A percentile compares a stretch with the other conserved stretches of the same genome.
Conservation (phyloP, 2,113 vertebrate species). For the Lophochroa leadbeateri region DNA sequence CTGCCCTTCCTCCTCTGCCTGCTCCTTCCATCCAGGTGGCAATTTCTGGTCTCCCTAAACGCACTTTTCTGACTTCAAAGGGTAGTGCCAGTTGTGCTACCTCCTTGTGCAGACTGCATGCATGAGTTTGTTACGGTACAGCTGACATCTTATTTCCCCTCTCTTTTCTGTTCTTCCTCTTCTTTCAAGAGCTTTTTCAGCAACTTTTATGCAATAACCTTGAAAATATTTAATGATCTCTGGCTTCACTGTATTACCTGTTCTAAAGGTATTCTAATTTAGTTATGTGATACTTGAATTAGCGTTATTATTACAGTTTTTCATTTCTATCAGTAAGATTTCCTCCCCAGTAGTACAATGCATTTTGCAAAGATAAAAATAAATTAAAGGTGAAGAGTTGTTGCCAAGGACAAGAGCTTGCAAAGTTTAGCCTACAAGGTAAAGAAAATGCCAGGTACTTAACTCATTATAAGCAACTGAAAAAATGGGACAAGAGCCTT, state of each 20-base stretch:
- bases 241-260: not conserved
- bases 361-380: conserved; percentile 34
- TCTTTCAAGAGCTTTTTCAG: conserved; percentile 6
- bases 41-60: not conserved
- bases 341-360: not conserved
- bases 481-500: not conserved
- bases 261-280: conserved; percentile 42
- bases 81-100: not conserved
- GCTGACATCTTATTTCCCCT: not conserved
- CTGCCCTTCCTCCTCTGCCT: not conserved
- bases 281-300: conserved; percentile 31
- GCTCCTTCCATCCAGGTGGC: not conserved
- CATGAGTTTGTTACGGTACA: not conserved
- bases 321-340: not conserved
- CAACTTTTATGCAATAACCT: not conserved
- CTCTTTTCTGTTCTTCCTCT: not conserved
- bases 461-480: not conserved
- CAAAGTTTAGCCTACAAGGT: not conserved
- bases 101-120: not conserved
- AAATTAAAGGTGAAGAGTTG: conserved; percentile 53
- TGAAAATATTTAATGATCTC: conserved; percentile 37
- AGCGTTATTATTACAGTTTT: conserved; percentile 36
- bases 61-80: not conserved
- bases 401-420: not conserved
- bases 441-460: not conserved